phyloP scores from a whole-genome alignment of 2,113 vertebrate species.

The Smithornis capensis region DNA sequence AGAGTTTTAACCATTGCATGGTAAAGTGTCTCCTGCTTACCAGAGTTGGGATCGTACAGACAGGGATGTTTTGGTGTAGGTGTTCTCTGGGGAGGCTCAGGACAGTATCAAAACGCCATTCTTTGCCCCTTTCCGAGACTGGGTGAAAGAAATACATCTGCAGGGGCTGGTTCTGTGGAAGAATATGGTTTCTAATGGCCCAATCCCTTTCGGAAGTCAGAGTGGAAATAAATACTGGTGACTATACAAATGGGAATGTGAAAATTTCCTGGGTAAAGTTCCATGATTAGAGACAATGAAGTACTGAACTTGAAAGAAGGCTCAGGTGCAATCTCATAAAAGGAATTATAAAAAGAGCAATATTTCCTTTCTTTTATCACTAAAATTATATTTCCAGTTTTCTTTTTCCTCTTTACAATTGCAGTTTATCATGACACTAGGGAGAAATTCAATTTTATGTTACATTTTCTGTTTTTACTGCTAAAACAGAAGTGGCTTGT shows the following conservation, averaged over 20 bases:
- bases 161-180: background rate
- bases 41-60: background rate
- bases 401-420: slow-evolving; percentile 6
- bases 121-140: background rate
- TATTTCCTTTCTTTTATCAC: slow-evolving; percentile 24
- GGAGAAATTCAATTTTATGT: slow-evolving; percentile 14
- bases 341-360: slow-evolving; percentile 31
- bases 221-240: background rate
- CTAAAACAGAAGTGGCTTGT: background rate
- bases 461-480: slow-evolving; percentile 12
- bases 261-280: background rate
- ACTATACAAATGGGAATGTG: background rate
- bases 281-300: background rate
- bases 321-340: background rate
- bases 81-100: background rate
- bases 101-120: background rate
- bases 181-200: background rate
- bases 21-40: background rate
- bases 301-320: background rate
- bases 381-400: slow-evolving; percentile 40
- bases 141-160: background rate
- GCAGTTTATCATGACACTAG: background rate
- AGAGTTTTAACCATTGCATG: background rate
- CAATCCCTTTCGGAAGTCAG: background rate
- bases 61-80: background rate